phyloP scores from a whole-genome alignment of 2,888 invertebrate species.

The Liodrosophila aerea region DNA sequence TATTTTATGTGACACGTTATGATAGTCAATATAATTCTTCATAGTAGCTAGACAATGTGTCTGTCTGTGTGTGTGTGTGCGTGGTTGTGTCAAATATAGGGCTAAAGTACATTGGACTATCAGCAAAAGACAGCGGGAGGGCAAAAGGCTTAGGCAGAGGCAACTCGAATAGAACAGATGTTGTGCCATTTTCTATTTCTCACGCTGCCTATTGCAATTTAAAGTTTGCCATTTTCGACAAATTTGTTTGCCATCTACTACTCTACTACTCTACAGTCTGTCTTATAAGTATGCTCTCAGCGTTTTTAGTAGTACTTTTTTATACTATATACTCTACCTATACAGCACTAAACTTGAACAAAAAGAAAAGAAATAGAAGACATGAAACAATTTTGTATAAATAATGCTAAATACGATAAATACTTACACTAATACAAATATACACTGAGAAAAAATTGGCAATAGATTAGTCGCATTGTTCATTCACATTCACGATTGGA shows the following conservation, averaged over 20 bases:
- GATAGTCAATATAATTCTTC: constrained; percentile 72
- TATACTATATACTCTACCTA: constrained; percentile 5
- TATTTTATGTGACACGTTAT: constrained; percentile 77
- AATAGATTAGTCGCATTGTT: constrained; percentile 77
- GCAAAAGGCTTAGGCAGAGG: neutral
- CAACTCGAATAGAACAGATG: constrained; percentile 27
- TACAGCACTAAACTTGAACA: no score
- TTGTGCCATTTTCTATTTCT: constrained; percentile 61
- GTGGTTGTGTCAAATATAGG: constrained; percentile 4
- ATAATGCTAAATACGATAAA: constrained; percentile 50
- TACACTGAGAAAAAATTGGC: constrained; percentile 81
- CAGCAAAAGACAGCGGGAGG: neutral
- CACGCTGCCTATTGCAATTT: constrained; percentile 59
- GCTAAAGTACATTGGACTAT: constrained; percentile 29
- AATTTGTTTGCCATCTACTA: constrained; percentile 43
- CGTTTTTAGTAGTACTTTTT: constrained; percentile 57
- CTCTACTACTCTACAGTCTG: constrained; percentile 1
- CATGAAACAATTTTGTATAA: constrained; percentile 57
- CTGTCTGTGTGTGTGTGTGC: constrained; percentile 1
- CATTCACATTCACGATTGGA: constrained; percentile 22
- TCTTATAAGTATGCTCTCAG: constrained; percentile 46
- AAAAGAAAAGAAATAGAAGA: constrained; percentile 1
- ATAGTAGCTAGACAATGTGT: constrained; percentile 19
- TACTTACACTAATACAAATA: constrained; percentile 73
- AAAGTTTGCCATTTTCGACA: constrained; percentile 55